Percentiles rank a stretch among this genome's conserved stretches.
Evolutionary conservation across 2,797 vertebrate species (phyloP).

Genomic region (Hippopotamyrus pictus): DNA sequence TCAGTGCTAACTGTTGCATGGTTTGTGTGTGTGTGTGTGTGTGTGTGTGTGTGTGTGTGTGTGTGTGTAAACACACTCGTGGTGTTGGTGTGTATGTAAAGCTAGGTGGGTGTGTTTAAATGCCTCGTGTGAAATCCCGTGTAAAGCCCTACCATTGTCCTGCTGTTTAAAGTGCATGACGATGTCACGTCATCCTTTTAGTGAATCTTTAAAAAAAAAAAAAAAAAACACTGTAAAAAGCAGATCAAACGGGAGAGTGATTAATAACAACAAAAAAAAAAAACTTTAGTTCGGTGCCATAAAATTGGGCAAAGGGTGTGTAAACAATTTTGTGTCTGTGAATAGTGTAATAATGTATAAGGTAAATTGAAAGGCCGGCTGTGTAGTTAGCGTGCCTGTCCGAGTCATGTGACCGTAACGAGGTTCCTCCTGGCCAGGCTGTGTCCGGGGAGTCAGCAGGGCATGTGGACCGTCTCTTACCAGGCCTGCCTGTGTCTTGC

Average conservation of each 20-base stretch:
- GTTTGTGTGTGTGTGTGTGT: neutral
- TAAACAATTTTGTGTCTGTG: neutral
- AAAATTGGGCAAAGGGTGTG: neutral
- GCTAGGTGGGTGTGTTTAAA: neutral
- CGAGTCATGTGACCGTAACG: neutral
- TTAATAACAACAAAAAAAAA: neutral
- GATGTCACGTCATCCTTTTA: neutral
- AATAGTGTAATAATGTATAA: neutral
- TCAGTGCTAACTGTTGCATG: neutral
- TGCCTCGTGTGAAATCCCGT: neutral
- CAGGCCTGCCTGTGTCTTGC: neutral
- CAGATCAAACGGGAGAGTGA: neutral
- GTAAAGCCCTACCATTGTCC: neutral
- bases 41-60: no score
- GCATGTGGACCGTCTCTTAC: neutral
- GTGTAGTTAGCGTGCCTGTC: neutral
- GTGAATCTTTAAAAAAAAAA: neutral
- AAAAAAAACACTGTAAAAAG: neutral
- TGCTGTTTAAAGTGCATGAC: neutral
- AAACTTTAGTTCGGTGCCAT: neutral
- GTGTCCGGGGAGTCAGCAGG: neutral
- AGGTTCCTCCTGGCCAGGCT: neutral
- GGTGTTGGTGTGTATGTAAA: neutral
- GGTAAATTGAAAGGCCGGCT: neutral
- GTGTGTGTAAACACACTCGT: neutral